A percentile compares a stretch with the other conserved stretches of the same genome.
Evolutionary conservation across 2,113 vertebrate genomes (phyloP).

Genomic region (Hemibagrus wyckioides): DNA sequence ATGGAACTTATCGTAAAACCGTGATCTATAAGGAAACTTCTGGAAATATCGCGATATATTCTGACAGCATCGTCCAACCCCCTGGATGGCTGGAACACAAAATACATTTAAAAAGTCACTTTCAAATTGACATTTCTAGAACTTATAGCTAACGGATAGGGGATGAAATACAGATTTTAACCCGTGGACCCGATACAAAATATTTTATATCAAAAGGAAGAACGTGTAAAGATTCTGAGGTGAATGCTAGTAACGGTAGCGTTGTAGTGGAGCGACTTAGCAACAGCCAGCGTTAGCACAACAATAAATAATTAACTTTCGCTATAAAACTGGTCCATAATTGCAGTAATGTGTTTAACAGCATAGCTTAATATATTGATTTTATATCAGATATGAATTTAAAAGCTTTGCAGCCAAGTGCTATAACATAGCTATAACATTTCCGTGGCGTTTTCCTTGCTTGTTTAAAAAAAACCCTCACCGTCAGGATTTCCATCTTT

Average conservation of each 20-base stretch:
- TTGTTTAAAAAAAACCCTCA: neutral
- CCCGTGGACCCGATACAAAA: neutral
- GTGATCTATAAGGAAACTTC: neutral
- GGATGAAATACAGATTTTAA: neutral
- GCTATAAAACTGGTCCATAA: neutral
- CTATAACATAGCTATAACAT: neutral
- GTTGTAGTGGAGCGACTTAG: neutral
- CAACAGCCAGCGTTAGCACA: neutral
- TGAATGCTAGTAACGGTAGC: neutral
- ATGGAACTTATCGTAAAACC: too few species aligned
- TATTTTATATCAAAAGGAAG: neutral
- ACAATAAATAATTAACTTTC: neutral
- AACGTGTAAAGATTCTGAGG: neutral
- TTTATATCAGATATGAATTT: neutral
- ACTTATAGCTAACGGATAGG: neutral
- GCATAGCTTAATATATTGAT: too few species aligned
- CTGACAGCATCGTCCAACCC: neutral
- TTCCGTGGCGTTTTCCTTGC: neutral
- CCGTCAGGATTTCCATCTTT: constrained; percentile 15
- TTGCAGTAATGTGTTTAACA: neutral
- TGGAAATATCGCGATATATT: neutral
- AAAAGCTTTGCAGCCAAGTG: neutral
- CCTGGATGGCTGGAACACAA: neutral
- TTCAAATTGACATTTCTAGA: neutral
- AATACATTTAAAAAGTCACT: neutral